Evolutionary conservation across 2,113 vertebrate genomes (phyloP).

Genomic region (Silurus glanis): DNA sequence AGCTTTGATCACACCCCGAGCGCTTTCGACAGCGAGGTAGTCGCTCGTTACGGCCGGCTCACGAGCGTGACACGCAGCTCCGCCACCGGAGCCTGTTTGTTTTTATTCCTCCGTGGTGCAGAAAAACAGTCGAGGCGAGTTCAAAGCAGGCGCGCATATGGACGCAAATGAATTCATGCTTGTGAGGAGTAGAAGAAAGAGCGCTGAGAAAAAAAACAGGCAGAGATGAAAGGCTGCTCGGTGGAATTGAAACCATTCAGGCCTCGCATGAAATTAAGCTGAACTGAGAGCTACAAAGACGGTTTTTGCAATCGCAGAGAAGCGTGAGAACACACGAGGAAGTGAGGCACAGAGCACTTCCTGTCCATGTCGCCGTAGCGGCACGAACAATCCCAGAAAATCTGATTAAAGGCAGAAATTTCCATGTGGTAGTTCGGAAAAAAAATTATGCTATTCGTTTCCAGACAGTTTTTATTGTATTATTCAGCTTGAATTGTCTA

Average conservation of each 20-base stretch:
- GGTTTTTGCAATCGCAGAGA: conserved; percentile 24
- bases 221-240: conserved; percentile 53
- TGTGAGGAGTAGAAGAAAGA: conserved; percentile 51
- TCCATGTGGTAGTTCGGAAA: not conserved
- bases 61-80: conserved; percentile 37
- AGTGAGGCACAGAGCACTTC: conserved; percentile 23
- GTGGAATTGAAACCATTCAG: conserved; percentile 58
- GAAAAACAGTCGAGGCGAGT: conserved; percentile 49
- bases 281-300: conserved; percentile 41
- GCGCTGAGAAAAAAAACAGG: conserved; percentile 21
- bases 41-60: conserved; percentile 29
- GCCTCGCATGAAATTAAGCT: conserved; percentile 54
- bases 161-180: conserved; percentile 58
- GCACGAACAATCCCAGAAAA: not conserved
- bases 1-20: conserved; percentile 38
- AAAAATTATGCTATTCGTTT: not conserved
- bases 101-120: conserved; percentile 40
- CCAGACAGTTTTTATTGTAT: not conserved
- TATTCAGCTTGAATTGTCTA: not conserved
- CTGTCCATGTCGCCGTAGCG: not conserved
- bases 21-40: conserved; percentile 30
- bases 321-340: conserved; percentile 28
- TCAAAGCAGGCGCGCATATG: conserved; percentile 59
- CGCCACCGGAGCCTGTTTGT: conserved; percentile 49
- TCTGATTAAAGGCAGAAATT: not conserved